Conservation (phyloP, 2,797 vertebrate species). For the Megaceryle alcyon region DNA sequence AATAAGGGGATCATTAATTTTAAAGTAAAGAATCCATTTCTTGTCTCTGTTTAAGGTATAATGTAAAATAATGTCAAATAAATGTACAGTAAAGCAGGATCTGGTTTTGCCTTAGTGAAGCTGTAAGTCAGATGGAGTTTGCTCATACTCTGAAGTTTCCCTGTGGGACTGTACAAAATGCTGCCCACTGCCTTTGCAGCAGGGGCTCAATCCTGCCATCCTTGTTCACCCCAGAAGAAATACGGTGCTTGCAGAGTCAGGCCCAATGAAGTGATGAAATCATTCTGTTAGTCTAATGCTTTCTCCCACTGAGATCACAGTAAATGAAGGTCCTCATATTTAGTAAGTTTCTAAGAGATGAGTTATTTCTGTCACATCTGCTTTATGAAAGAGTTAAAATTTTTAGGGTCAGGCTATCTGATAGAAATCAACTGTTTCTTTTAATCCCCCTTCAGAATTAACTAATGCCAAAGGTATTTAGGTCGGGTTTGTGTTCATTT, state of each 20-base stretch:
- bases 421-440: not conserved
- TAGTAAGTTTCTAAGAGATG: not conserved
- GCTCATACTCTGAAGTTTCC: conserved; percentile 10
- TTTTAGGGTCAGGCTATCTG: conserved; percentile 3
- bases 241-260: not conserved
- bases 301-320: conserved; percentile 1
- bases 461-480: conserved; percentile 5
- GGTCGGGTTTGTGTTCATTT: not conserved
- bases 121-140: not conserved
- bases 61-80: conserved; percentile 71
- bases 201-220: not conserved
- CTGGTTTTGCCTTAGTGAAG: conserved; percentile 59
- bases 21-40: conserved; percentile 64
- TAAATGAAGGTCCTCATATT: not conserved
- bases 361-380: not conserved
- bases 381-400: not conserved
- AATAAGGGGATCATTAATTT: conserved; percentile 70
- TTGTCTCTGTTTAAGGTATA: conserved; percentile 62
- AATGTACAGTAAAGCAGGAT: conserved; percentile 38
- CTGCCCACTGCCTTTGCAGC: conserved; percentile 1
- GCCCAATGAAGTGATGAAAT: not conserved
- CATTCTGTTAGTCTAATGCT: not conserved
- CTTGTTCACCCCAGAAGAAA: conserved; percentile 11
- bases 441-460: conserved; percentile 23
- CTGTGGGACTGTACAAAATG: not conserved